Conservation (phyloP, 2,797 vertebrate genomes). For the Enteromius argenteus region DNA sequence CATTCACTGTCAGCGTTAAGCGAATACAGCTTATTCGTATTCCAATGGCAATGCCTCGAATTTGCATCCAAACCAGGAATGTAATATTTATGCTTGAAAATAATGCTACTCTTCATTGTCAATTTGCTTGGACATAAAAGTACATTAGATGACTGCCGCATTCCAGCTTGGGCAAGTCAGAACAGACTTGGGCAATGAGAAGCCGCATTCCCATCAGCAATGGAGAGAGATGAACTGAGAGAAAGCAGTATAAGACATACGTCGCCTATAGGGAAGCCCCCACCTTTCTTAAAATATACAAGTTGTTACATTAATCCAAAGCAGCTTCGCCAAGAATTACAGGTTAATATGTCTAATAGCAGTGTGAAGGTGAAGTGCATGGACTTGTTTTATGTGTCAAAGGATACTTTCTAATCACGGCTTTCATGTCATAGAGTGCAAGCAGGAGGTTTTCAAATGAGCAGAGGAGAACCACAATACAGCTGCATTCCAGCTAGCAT, state of each 20-base stretch:
- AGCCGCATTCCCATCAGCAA: slow-evolving; percentile 60
- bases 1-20: slow-evolving; percentile 55
- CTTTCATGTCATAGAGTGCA: neutral
- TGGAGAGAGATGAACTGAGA: slow-evolving; percentile 30
- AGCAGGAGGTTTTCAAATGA: neutral
- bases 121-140: slow-evolving; percentile 80
- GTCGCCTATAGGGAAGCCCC: neutral
- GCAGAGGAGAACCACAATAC: slow-evolving; percentile 39
- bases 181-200: slow-evolving; percentile 74
- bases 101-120: slow-evolving; percentile 77
- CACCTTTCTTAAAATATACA: neutral
- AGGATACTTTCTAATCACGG: slow-evolving; percentile 5
- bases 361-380: neutral
- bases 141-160: slow-evolving; percentile 75
- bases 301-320: neutral
- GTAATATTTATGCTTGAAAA: slow-evolving; percentile 80
- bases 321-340: neutral
- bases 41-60: slow-evolving; percentile 67
- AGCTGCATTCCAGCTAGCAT: slow-evolving; percentile 27
- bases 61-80: slow-evolving; percentile 81
- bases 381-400: slow-evolving; percentile 44
- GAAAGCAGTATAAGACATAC: neutral
- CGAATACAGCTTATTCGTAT: slow-evolving; percentile 73
- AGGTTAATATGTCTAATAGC: slow-evolving; percentile 18
- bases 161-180: slow-evolving; percentile 78